Evolutionary conservation across 2,113 vertebrate species (phyloP).

Genomic region (Etia nguti): DNA sequence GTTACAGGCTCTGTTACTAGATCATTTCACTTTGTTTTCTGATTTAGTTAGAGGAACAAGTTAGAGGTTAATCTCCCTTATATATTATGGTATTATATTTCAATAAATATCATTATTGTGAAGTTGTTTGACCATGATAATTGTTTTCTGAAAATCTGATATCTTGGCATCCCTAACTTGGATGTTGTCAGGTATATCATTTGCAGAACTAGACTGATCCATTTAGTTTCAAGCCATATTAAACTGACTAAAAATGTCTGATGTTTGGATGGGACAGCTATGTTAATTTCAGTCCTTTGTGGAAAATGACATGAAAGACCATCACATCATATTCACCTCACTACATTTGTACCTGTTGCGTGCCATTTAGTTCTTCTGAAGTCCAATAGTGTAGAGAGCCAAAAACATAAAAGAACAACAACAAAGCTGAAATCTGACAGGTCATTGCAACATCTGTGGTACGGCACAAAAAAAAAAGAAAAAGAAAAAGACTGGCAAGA

Average conservation of each 20-base stretch:
- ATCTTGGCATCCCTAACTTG: neutral
- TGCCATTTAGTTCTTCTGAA: slow-evolving; percentile 3
- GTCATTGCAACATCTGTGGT: neutral
- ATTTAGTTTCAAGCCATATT: neutral
- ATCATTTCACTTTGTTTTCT: neutral
- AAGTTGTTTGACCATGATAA: neutral
- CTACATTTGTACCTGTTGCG: neutral
- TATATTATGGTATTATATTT: neutral
- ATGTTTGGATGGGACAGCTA: neutral
- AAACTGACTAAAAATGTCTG: neutral
- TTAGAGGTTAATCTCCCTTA: neutral
- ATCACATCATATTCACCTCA: neutral
- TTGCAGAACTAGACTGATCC: neutral
- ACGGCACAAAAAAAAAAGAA: neutral
- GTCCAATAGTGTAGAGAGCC: neutral
- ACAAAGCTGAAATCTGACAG: slow-evolving; percentile 36
- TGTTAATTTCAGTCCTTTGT: neutral
- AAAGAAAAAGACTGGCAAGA: neutral
- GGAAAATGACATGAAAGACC: neutral
- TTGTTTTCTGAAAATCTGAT: neutral
- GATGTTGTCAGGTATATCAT: neutral
- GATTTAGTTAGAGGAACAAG: neutral
- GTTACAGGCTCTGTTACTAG: neutral
- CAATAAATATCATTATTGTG: neutral
- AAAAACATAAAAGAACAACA: slow-evolving; percentile 33